Evolutionary conservation across 2,888 invertebrate genomes (phyloP), one percentile per base, ranked within the genome.

Genomic region (Eilema depressum): DNA sequence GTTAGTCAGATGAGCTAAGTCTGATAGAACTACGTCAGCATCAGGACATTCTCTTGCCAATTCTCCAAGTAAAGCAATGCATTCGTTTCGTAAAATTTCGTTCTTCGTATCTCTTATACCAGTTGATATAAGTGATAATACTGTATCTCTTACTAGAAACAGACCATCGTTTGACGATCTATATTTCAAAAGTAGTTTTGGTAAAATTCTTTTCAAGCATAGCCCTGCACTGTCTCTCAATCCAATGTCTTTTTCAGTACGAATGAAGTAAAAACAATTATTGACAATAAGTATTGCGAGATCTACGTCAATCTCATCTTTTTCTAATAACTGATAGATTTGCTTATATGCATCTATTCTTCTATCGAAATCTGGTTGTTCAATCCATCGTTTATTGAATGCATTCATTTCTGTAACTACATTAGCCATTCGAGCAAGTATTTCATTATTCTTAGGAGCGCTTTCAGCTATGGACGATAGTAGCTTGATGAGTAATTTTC

Each of bases 331-430:
- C 62, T 94, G 87, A 74, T 96, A 96, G 59, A 98, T 96, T 81
- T 95, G 92, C 82, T 96, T 97, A 82, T 98, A 98, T 0, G 98
- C 98, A 68, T 97, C 96, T 28, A 99, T 95, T 81, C 99, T 96
- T 81, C 96, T 96, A 74, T 98, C 97, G 84, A 98, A 99, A 92
- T 99, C 98, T 0, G 99, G 99, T 87, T 99, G 99, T 83, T 99
- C 99, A n/a, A 99, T 96, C 97, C 98, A 98, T 76, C 97, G 96
- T 62, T 96, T 96, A 91, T 99, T 98, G 96, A 97, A 99, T 0
- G 99, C 97, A 91, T 99, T 99, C 82, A 99, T 96, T 88, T 97
- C 96, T 8, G 89, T 87, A 3, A 98, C 91, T 20, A 97, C 85
- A 20, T 95, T 89, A 0, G 96, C 95, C 68, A 96, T 94, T 68